Base-by-base conservation (phyloP, 2,888 invertebrate species). In the Eulithis prunata region DNA sequence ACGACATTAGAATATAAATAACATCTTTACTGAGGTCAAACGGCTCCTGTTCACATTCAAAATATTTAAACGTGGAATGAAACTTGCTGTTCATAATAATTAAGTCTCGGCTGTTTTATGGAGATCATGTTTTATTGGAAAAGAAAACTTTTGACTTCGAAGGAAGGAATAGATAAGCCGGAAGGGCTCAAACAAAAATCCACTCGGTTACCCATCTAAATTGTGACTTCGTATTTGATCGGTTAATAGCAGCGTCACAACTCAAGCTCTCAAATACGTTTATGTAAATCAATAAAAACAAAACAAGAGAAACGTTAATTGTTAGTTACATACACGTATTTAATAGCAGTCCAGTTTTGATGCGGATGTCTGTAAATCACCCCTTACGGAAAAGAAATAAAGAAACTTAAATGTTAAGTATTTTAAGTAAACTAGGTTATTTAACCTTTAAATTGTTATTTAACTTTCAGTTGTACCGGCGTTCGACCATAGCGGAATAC, bases 401-500 rank as follows among this genome's bases (percentile, higher is more conserved):
- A 12, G 11, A 41, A 11, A 28, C 41, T 47, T 28, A 62, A 62
- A 62, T 51, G 56, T 61, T 57, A 41, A 14, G 41, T 38, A 54
- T n/a, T 45, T 28, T 56, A n/a, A 13, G n/a, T 53, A 38, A 56
- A 4, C 32, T 38, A 12, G 61, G 52, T 66, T 53, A 46, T 65
- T 66, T 62, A 68, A 67, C 61, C 61, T 51, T 70, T 66, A 68
- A 2, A 32, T 32, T 6, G 32, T 32, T 32, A 69, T 75, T 76
- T 62, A 69, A 71, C 69, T 91, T 90, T 69, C 87, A 95, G 95
- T 88, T 95, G 28, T 96, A 95, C 79, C 90, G 96, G 47, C 95
- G 96, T 81, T 96, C 96, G 2, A 90, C 89, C 12, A 88, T 94
- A 13, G 95, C 95, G 1, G 94, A 94, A 75, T 96, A 94, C 80